phyloP scores from a whole-genome alignment of 2,797 vertebrate species.

The Cryptoblepharus egeriae region DNA sequence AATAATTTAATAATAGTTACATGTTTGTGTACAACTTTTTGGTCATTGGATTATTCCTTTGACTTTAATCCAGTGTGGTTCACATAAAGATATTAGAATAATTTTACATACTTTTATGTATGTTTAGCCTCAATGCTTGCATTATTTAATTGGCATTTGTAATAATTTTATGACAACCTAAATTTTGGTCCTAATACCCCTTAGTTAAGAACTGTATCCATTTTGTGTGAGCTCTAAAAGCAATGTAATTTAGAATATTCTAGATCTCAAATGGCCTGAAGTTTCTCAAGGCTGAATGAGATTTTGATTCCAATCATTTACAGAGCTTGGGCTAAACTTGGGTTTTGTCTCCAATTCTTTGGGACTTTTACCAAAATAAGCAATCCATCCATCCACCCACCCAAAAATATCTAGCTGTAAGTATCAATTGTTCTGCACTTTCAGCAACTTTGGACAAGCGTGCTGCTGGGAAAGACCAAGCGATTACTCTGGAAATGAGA shows the following conservation, averaged over 20 bases:
- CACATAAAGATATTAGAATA: conserved; percentile 46
- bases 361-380: background rate
- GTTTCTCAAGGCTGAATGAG: background rate
- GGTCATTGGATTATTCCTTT: too few species aligned
- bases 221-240: background rate
- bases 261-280: background rate
- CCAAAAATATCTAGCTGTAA: too few species aligned
- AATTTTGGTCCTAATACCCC: conserved; percentile 19
- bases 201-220: conserved; percentile 35
- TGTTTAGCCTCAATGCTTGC: conserved; percentile 31
- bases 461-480: background rate
- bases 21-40: too few species aligned
- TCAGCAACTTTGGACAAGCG: background rate
- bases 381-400: too few species aligned
- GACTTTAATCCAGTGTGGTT: too few species aligned
- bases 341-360: conserved; percentile 9
- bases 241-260: background rate
- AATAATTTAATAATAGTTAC: too few species aligned
- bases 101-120: conserved; percentile 39
- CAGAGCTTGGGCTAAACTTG: background rate
- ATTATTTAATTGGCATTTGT: conserved; percentile 44
- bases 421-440: background rate
- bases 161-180: conserved; percentile 43
- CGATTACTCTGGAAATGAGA: background rate
- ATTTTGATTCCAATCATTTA: conserved; percentile 10